Percentiles rank a stretch among this genome's conserved stretches.
phyloP scores from a whole-genome alignment of 2,113 vertebrate species.

The Sturnira hondurensis region DNA sequence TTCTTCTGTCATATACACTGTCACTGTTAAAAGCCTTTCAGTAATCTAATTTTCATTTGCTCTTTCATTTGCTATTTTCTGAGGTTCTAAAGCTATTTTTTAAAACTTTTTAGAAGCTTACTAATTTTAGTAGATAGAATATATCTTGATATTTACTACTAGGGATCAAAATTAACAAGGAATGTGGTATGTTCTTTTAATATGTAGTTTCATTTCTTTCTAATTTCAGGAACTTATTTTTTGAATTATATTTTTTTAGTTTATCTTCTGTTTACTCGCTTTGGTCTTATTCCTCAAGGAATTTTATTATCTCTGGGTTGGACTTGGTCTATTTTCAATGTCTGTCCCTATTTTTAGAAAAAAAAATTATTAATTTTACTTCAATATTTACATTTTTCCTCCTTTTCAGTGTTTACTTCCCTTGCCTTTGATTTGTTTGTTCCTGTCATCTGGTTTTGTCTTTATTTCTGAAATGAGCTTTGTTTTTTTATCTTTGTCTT shows the following conservation, averaged over 20 bases:
- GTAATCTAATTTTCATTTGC: background rate
- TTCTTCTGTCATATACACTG: background rate
- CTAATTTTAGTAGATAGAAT: background rate
- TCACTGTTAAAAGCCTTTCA: background rate
- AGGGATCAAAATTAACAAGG: background rate
- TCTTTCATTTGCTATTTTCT: background rate
- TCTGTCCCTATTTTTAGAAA: background rate
- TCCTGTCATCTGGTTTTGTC: background rate
- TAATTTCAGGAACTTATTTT: background rate
- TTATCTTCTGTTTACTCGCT: background rate
- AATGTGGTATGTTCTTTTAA: background rate
- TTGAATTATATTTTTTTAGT: background rate
- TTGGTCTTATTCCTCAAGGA: background rate
- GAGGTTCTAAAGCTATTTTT: background rate
- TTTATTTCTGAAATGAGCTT: background rate
- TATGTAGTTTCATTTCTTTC: background rate
- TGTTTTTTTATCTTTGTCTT: background rate
- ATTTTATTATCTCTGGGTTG: background rate
- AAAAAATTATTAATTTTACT: background rate
- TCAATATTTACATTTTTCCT: background rate
- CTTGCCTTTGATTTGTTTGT: background rate
- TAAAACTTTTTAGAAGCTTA: background rate
- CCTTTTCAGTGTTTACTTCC: background rate
- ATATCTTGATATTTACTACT: background rate
- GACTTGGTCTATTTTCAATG: background rate